phyloP scores from a whole-genome alignment of 2,797 vertebrate species.

The Tokudaia tokunoshimensis region DNA sequence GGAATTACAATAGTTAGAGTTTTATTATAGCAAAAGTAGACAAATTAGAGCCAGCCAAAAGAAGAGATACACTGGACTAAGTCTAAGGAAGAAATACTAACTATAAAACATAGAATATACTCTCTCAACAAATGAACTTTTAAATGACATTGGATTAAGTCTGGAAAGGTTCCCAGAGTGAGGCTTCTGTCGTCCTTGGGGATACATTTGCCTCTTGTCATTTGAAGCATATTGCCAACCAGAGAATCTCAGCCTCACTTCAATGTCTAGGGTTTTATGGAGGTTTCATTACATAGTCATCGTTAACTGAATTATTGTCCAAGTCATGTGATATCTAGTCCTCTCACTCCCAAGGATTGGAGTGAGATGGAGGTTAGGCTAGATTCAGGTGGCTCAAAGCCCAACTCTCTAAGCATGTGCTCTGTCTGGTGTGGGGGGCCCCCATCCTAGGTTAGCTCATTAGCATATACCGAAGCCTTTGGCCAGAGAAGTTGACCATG shows the following conservation, averaged over 20 bases:
- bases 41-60: slow-evolving; percentile 15
- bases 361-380: neutral
- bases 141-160: neutral
- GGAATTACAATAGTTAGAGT: neutral
- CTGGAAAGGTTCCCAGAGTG: neutral
- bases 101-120: slow-evolving; percentile 52
- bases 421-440: neutral
- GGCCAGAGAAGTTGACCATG: neutral
- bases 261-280: slow-evolving; percentile 1
- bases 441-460: neutral
- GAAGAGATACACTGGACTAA: neutral
- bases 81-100: slow-evolving; percentile 22
- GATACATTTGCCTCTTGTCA: neutral
- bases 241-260: neutral
- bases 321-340: neutral
- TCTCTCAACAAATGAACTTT: slow-evolving; percentile 62
- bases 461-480: neutral
- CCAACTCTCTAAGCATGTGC: neutral
- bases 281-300: neutral
- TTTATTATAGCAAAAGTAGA: slow-evolving; percentile 29
- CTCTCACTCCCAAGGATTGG: neutral
- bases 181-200: neutral
- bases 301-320: neutral
- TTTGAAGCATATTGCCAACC: neutral
- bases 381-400: neutral